A percentile compares a stretch with the other conserved stretches of the same genome.
phyloP scores from a whole-genome alignment of 2,113 vertebrate genomes.

The Cranoglanis bouderius region DNA sequence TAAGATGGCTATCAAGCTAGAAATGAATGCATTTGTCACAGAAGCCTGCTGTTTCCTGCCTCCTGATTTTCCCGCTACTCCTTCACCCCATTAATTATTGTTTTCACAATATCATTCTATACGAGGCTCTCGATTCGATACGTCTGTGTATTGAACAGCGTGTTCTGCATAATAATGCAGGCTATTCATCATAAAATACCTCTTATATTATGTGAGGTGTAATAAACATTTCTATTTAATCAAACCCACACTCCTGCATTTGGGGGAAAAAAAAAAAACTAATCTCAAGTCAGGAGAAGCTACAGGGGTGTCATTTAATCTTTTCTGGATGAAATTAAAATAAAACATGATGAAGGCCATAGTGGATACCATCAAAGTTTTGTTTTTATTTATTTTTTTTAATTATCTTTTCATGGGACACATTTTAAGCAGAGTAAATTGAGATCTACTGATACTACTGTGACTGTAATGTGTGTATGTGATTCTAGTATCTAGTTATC shows the following conservation, averaged over 20 bases:
- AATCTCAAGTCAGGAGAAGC: background rate
- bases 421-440: background rate
- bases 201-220: background rate
- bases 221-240: background rate
- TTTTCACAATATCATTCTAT: background rate
- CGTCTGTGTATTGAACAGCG: background rate
- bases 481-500: background rate
- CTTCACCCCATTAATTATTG: background rate
- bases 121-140: background rate
- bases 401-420: no score
- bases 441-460: background rate
- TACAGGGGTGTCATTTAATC: background rate
- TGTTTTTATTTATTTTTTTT: no score
- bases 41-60: background rate
- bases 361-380: background rate
- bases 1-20: background rate
- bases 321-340: background rate
- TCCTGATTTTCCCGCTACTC: background rate
- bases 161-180: background rate
- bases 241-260: background rate
- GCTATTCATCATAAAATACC: background rate
- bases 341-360: background rate
- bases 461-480: background rate
- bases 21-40: background rate
- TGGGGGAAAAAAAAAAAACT: background rate